Conservation (phyloP, 2,797 vertebrate species). For the Pipistrellus pygmaeus region DNA sequence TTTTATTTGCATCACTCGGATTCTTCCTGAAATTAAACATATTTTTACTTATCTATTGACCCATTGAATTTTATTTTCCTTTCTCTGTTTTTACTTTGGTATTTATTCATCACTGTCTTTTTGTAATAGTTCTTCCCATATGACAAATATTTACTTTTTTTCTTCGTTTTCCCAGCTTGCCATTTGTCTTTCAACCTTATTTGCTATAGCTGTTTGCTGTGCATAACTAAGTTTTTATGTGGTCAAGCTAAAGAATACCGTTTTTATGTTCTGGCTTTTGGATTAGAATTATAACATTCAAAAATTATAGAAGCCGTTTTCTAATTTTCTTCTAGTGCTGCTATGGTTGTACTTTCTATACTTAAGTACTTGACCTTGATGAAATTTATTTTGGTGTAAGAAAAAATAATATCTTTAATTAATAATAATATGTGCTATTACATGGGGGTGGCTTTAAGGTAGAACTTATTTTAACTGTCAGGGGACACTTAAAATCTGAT, state of each 20-base stretch:
- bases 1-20: slow-evolving; percentile 62
- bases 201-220: neutral
- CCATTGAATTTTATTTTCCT: neutral
- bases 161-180: neutral
- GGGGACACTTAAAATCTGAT: slow-evolving; percentile 27
- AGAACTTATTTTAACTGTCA: neutral
- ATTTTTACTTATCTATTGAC: slow-evolving; percentile 36
- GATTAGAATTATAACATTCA: neutral
- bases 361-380: neutral
- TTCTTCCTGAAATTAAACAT: slow-evolving; percentile 55
- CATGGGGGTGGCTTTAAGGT: neutral
- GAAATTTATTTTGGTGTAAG: slow-evolving; percentile 32
- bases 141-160: neutral
- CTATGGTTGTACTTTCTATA: neutral
- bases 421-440: slow-evolving; percentile 12
- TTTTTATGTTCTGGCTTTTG: neutral
- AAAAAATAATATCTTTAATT: slow-evolving; percentile 36
- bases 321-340: slow-evolving; percentile 8
- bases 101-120: neutral
- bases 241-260: neutral
- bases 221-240: neutral
- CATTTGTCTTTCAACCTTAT: slow-evolving; percentile 18
- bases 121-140: neutral
- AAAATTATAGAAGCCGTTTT: slow-evolving; percentile 13
- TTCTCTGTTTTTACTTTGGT: neutral